Conservation (phyloP, 2,113 vertebrate genomes). For the Cryptotis parvus region DNA sequence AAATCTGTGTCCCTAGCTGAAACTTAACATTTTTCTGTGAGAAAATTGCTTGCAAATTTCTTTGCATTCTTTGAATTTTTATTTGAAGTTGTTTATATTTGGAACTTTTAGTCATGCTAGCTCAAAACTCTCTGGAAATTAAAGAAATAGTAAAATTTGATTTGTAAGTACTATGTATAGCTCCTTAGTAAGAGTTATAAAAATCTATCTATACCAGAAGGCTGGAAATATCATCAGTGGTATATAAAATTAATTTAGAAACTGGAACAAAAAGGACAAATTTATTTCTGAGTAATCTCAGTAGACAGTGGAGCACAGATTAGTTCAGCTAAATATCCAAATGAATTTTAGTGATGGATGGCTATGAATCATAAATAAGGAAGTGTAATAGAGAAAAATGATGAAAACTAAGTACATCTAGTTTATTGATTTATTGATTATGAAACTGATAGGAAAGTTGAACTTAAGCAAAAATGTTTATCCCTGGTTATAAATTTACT, state of each 20-base stretch:
- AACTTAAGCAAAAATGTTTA: slow-evolving; percentile 4
- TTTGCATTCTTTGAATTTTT: background rate
- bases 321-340: background rate
- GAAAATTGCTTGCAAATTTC: background rate
- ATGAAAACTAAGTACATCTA: background rate
- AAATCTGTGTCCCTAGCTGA: background rate
- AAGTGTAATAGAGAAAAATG: background rate
- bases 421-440: background rate
- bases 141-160: slow-evolving; percentile 28
- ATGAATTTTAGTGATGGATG: background rate
- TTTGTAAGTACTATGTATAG: background rate
- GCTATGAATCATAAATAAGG: background rate
- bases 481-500: slow-evolving; percentile 1
- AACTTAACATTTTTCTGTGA: background rate
- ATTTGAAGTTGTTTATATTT: slow-evolving; percentile 24
- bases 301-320: background rate
- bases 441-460: background rate
- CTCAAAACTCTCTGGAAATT: background rate
- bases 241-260: slow-evolving; percentile 11
- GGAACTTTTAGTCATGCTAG: background rate
- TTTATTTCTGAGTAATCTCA: background rate
- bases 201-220: background rate
- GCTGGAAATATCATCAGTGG: background rate
- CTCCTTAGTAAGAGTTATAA: background rate
- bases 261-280: background rate